Evolutionary conservation across 1,140 invertebrate species (phyloP), one percentile per base, ranked within the genome.

Genomic region (Macrobrachium rosenbergii): DNA sequence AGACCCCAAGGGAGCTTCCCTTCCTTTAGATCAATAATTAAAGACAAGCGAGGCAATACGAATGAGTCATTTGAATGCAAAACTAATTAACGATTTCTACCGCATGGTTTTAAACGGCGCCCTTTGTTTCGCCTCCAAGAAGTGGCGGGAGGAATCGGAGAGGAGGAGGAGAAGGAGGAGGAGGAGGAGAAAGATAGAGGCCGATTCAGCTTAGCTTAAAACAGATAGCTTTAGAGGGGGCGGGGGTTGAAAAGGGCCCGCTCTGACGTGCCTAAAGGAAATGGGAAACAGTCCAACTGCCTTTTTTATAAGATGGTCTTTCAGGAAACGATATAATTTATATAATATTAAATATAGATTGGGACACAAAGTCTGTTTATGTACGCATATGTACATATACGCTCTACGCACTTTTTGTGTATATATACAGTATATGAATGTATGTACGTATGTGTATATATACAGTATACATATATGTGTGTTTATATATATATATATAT

Each of bases 31-130:
- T 87, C 84, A 81, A 87, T 87, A 87, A 87, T 87, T 79, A 82
- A 87, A 82, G 85, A 87, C 85, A 87, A 87, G 85, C 76, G 85
- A 87, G 78, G 78, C 85, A 87, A 87, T 87, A 81, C 67, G 85
- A 87, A 87, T 87, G 85, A 87, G 78, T 87, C 85, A 87, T 87
- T 87, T 87, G 85, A 73, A 87, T 87, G 85, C 85, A 87, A 87
- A 87, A 87, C 85, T 87, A 87, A 87, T 87, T 87, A 87, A 87
- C 79, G 85, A 87, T 87, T 87, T 87, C 85, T 87, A 80, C 78
- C 67, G 60, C 78, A 59, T 60, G 78, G 85, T 73, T 72, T 87
- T 81, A 82, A 87, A 87, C 78, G 85, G 78, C 37, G 23, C 58
- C 85, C 85, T 80, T 82, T 87, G 77, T 81, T 28, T 73, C 14